Evolutionary conservation across 2,113 vertebrate genomes (phyloP).

Genomic region (Lipophrys pholis): DNA sequence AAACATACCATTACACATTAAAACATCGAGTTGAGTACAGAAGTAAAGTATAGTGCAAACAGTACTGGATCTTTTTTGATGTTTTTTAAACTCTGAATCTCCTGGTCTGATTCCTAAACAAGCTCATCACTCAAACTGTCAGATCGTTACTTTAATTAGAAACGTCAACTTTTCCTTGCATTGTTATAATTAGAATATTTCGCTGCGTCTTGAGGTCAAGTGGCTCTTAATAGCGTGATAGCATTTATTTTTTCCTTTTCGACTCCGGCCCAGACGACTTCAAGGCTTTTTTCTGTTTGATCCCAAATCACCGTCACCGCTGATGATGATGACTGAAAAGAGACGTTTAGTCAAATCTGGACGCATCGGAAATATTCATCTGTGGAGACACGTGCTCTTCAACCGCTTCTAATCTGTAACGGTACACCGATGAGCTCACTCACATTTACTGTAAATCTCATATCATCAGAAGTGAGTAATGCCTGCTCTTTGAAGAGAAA

Average conservation of each 20-base stretch:
- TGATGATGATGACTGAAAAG: no score
- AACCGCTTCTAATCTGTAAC: background rate
- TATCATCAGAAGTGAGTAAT: slow-evolving; percentile 28
- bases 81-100: no score
- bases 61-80: no score
- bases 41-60: no score
- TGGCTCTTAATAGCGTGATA: background rate
- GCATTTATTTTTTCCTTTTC: no score
- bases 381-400: background rate
- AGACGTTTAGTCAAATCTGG: background rate
- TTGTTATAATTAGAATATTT: slow-evolving; percentile 23
- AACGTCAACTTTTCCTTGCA: slow-evolving; percentile 19
- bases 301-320: no score
- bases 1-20: no score
- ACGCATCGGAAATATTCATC: background rate
- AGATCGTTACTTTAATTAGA: slow-evolving; percentile 6
- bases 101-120: no score
- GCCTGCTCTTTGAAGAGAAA: slow-evolving; percentile 33
- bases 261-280: no score
- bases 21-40: no score
- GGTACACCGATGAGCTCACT: slow-evolving; percentile 16
- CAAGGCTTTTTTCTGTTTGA: no score
- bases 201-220: background rate
- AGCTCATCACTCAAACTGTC: no score
- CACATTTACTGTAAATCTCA: background rate